Evolutionary conservation across 2,888 invertebrate species (phyloP), one percentile per base, ranked within the genome.

Genomic region (Rhamnusium bicolor): DNA sequence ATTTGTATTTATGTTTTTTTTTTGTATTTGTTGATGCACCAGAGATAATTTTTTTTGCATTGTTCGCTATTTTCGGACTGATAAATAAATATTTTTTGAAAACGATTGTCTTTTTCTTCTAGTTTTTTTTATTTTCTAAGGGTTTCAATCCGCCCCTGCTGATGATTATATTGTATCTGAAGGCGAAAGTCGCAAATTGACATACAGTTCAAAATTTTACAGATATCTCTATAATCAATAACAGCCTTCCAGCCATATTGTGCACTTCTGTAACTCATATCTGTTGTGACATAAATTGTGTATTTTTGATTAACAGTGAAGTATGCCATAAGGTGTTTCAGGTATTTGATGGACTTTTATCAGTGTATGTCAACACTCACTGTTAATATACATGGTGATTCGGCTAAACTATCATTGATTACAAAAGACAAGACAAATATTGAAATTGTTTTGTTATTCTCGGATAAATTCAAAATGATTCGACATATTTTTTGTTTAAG

Each of bases 331-430:
- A 54, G 67, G 67, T 46, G 67, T 46, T 40, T 56, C 14, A 40
- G 67, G 46, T 67, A 67, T 67, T 67, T 67, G 67, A 67, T 67
- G 46, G 67, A 67, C 67, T 67, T 24, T 67, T 67, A 67, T 67
- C 67, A 67, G 67, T 56, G 24, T 67, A 46, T 46, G 54, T 67
- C 40, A 67, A 67, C 27, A 67, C 29, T 46, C 16, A 67, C 53
- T 18, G 32, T 40, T 58, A 18, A 67, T 27, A 24, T 61, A 46
- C 61, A 21, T 29, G 61, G 40, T 40, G 58, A 58, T 32, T 18
- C 18, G 4, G 32, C 18, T 32, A 58, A 58, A 32, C 29, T n/a
- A n/a, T 40, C n/a, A 40, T 40, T 40, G n/a, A 40, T 40, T 40
- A 40, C 40, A 40, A 40, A 40, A 12, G n/a, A 40, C 40, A 40